phyloP scores from a whole-genome alignment of 2,888 invertebrate species.

The Drosophila meridiana region DNA sequence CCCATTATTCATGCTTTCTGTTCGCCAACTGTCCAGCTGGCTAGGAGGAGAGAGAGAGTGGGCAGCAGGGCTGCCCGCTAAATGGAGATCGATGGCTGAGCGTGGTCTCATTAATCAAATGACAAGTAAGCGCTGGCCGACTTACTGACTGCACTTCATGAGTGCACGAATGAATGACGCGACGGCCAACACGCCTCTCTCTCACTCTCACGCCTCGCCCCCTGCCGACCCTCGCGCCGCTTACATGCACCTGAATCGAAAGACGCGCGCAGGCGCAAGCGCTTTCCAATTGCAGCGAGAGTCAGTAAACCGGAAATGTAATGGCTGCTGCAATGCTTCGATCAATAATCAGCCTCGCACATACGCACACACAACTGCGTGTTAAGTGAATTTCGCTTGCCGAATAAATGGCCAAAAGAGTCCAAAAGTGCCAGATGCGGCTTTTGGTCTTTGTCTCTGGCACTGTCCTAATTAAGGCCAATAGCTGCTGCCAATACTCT shows the following conservation, averaged over 20 bases:
- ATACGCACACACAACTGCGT: conserved; percentile 19
- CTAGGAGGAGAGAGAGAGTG: background rate
- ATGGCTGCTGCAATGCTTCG: conserved; percentile 63
- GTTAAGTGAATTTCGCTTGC: conserved; percentile 64
- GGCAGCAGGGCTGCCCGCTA: conserved; percentile 56
- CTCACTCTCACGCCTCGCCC: conserved; percentile 27
- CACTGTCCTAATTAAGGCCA: conserved; percentile 30
- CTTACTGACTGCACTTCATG: conserved; percentile 46
- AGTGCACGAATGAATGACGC: conserved; percentile 55
- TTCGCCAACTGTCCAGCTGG: conserved; percentile 45
- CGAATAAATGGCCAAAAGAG: conserved; percentile 6
- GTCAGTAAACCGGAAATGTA: conserved; percentile 73
- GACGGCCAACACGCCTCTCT: conserved; percentile 24
- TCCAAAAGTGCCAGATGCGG: conserved; percentile 11
- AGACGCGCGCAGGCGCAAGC: conserved; percentile 57
- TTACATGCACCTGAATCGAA: conserved; percentile 42
- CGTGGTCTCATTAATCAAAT: conserved; percentile 84
- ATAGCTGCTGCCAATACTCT: conserved; percentile 3
- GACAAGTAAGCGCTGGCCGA: conserved; percentile 74
- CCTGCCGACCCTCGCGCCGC: background rate
- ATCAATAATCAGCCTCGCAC: conserved; percentile 68
- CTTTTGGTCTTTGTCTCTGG: conserved; percentile 21
- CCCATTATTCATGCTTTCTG: conserved; percentile 74
- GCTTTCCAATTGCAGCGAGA: conserved; percentile 75
- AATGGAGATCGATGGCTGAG: conserved; percentile 84